Percentiles rank a stretch among this genome's conserved stretches.
Evolutionary conservation across 2,113 vertebrate genomes (phyloP).

Genomic region (human (Homo sapiens)): DNA sequence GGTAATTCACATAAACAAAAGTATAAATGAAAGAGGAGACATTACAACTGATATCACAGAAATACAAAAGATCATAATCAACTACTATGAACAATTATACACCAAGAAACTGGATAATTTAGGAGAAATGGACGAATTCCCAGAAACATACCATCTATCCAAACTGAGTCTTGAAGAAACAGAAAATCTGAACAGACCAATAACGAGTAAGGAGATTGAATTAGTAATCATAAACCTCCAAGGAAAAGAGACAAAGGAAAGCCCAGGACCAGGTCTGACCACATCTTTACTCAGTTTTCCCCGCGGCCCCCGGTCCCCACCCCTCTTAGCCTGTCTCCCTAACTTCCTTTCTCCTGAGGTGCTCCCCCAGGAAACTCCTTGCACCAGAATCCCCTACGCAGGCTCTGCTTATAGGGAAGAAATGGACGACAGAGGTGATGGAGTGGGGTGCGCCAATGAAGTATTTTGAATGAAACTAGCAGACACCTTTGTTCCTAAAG

Average conservation of each 20-base stretch:
- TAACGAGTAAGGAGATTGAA: not conserved
- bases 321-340: not conserved
- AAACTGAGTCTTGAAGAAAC: not conserved
- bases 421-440: not conserved
- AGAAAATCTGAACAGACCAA: not conserved
- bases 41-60: not conserved
- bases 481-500: not conserved
- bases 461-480: not conserved
- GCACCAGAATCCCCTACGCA: not conserved
- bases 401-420: not conserved
- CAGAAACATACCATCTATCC: not conserved
- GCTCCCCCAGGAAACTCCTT: not conserved
- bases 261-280: not conserved
- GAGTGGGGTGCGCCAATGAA: not conserved
- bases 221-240: not conserved
- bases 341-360: not conserved
- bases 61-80: not conserved
- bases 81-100: not conserved
- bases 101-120: not conserved
- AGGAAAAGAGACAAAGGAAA: not conserved
- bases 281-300: not conserved
- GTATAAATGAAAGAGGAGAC: not conserved
- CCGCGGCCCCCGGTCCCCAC: fast-evolving
- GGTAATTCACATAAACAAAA: not conserved
- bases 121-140: not conserved